A percentile compares a stretch with the other conserved stretches of the same genome.
Evolutionary conservation across 1,140 invertebrate genomes (phyloP).

Genomic region (Cheumatopsyche charites): DNA sequence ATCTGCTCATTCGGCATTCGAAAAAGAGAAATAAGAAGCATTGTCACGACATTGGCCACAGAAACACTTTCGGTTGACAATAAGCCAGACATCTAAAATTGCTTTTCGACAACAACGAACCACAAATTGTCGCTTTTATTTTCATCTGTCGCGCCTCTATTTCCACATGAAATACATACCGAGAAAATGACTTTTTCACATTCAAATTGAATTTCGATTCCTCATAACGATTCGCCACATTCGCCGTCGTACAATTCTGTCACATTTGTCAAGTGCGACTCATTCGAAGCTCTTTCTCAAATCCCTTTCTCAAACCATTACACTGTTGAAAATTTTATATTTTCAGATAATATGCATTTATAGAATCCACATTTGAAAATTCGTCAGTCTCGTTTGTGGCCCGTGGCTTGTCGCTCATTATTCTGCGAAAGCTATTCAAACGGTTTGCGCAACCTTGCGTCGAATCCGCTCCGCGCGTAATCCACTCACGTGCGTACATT

Average conservation of each 20-base stretch:
- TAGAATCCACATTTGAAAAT: not conserved
- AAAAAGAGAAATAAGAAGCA: conserved; percentile 8
- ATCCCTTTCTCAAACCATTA: too few species aligned
- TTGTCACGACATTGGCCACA: not conserved
- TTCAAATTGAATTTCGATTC: too few species aligned
- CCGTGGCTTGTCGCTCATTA: conserved; percentile 32
- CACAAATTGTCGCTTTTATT: not conserved
- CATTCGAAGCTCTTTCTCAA: too few species aligned
- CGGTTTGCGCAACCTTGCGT: conserved; percentile 31
- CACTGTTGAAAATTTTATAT: too few species aligned
- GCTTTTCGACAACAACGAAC: not conserved
- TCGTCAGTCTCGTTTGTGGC: conserved; percentile 17
- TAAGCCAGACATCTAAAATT: not conserved
- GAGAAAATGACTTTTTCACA: too few species aligned
- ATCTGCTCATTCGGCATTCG: not conserved
- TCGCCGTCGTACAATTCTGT: too few species aligned
- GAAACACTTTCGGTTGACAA: conserved; percentile 24
- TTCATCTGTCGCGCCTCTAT: not conserved
- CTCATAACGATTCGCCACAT: too few species aligned
- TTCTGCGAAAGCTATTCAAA: conserved; percentile 30
- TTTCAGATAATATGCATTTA: too few species aligned
- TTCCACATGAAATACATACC: not conserved
- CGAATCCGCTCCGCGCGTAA: conserved; percentile 28
- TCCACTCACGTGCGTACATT: conserved; percentile 35
- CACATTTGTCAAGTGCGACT: too few species aligned